Evolutionary conservation across 2,888 invertebrate genomes (phyloP), one percentile per base, ranked within the genome.

Genomic region (Acleris sparsana): DNA sequence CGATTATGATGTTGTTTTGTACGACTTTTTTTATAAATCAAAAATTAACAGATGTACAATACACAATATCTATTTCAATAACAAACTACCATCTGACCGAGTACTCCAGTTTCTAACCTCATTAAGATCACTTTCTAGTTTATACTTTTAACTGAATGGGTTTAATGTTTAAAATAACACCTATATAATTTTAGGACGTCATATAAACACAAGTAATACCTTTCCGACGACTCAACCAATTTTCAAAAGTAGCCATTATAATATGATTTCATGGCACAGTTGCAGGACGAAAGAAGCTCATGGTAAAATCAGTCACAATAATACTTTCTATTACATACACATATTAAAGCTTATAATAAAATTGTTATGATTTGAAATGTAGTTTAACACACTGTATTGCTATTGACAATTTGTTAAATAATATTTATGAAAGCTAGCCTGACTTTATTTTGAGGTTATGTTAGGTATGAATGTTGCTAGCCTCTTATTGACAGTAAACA

Each of bases 171-270:
- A 11, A 39, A 13, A 39, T 2, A 9, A 39, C 39, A 3, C 39
- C 39, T 39, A 13, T 13, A 39, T 39, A 46, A 16, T 46, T n/a
- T n/a, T 46, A 7, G 46, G 17, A 46, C 17, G 39, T 16, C 46
- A 46, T 16, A 6, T 6, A 46, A n/a, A 46, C 16, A 46, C 71
- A 70, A 49, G 62, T 61, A 66, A 75, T 89, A 92, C 92, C 91
- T 89, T 88, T 92, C 79, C 88, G 88, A 75, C 91, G 91, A 88
- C 81, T 88, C 80, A 86, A 85, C 85, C 88, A 89, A 86, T 88
- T 89, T 82, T 92, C 92, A 79, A 83, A 83, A 78, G 84, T 85
- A 79, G 92, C 92, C 92, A 92, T 92, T 85, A 88, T 83, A 85
- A 80, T 88, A 89, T 89, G 80, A 84, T 87, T 77, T 71, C 75